Evolutionary conservation across 2,888 invertebrate species (phyloP).

Genomic region (Napeogenes sylphis): DNA sequence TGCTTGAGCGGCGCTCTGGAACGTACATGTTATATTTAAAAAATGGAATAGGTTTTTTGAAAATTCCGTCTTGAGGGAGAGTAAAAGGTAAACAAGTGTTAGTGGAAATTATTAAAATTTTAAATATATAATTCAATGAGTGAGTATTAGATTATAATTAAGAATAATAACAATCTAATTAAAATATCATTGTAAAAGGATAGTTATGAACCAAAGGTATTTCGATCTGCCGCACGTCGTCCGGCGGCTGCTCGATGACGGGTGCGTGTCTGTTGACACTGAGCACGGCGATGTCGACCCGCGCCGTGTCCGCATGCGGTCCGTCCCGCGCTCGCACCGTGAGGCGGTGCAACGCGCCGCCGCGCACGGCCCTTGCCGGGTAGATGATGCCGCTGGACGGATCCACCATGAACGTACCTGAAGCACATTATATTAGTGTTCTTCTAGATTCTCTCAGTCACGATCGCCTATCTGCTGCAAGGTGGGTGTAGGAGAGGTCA

Average conservation of each 20-base stretch:
- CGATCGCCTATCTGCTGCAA: no score
- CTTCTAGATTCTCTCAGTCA: constrained; percentile 14
- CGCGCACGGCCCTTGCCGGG: constrained; percentile 84
- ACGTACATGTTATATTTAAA: background rate
- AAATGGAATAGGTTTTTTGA: no score
- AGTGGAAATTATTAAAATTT: no score
- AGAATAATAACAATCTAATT: no score
- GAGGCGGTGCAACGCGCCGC: constrained; percentile 75
- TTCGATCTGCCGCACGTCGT: constrained; percentile 85
- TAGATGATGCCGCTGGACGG: constrained; percentile 88
- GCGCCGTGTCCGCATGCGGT: constrained; percentile 82
- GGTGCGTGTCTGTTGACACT: constrained; percentile 91
- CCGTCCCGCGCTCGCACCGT: constrained; percentile 87
- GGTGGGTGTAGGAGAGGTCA: no score
- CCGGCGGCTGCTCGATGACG: constrained; percentile 85
- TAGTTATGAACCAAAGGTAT: constrained; percentile 83
- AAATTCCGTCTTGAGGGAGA: no score
- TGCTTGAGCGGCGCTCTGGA: constrained; percentile 83
- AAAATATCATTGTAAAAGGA: background rate
- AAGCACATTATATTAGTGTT: background rate
- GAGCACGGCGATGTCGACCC: constrained; percentile 85
- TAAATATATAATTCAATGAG: no score
- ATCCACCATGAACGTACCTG: constrained; percentile 87
- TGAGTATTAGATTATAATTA: no score
- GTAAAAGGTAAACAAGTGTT: no score